phyloP scores from a whole-genome alignment of 2,113 vertebrate species.

The Dasyurus viverrinus region DNA sequence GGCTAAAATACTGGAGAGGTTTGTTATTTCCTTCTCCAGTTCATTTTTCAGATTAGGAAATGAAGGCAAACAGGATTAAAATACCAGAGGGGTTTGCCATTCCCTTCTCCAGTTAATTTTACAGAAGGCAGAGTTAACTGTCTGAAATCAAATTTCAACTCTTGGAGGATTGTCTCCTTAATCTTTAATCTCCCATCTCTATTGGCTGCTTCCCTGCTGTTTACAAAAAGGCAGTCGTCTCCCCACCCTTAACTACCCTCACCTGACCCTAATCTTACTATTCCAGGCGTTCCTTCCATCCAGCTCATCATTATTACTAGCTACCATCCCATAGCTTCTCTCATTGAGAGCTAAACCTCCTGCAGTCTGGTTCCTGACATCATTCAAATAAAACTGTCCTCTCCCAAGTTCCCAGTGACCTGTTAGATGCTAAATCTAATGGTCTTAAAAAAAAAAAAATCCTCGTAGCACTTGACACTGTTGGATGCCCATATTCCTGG shows the following conservation, averaged over 20 bases:
- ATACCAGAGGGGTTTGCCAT: no score
- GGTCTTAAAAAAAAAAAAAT: background rate
- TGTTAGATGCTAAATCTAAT: background rate
- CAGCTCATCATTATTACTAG: background rate
- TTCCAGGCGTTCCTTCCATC: background rate
- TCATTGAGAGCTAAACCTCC: background rate
- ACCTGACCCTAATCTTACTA: background rate
- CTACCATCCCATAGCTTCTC: background rate
- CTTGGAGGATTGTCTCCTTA: background rate
- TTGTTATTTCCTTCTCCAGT: no score
- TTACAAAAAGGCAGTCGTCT: background rate
- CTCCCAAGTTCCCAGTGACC: background rate
- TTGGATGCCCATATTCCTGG: background rate
- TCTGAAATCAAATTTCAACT: background rate
- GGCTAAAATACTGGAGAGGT: no score
- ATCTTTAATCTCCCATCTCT: background rate
- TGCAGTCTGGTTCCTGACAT: background rate
- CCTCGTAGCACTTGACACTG: background rate
- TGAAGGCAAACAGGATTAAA: no score
- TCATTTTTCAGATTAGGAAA: no score
- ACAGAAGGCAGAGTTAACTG: no score
- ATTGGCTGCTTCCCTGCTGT: background rate
- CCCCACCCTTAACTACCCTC: background rate
- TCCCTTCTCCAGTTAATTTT: no score
- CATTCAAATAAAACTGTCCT: background rate